Evolutionary conservation across 2,797 vertebrate genomes (phyloP).

Genomic region (Epinephelus malabaricus): DNA sequence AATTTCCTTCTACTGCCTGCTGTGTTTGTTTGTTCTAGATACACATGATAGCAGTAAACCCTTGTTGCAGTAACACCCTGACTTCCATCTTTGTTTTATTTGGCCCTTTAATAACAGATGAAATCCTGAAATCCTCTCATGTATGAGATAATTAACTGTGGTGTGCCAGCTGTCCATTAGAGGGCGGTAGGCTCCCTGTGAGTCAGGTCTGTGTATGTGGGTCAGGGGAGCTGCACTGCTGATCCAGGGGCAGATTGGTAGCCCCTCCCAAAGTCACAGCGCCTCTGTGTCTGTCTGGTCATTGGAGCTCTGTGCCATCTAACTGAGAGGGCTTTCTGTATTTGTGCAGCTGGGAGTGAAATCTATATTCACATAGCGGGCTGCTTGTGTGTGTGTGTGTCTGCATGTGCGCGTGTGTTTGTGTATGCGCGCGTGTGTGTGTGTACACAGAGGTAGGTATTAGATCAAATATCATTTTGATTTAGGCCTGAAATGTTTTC

Average conservation of each 20-base stretch:
- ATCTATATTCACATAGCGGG: slow-evolving; percentile 67
- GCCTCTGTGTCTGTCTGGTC: slow-evolving; percentile 67
- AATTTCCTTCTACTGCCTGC: slow-evolving; percentile 29
- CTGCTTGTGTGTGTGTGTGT: slow-evolving; percentile 15
- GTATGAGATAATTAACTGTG: slow-evolving; percentile 24
- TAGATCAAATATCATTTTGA: slow-evolving; percentile 33
- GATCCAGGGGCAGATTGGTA: slow-evolving; percentile 62
- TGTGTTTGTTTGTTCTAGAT: slow-evolving; percentile 56
- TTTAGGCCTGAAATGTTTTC: slow-evolving; percentile 11
- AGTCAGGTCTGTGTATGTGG: slow-evolving; percentile 69
- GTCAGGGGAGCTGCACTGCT: slow-evolving; percentile 67
- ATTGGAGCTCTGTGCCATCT: slow-evolving; percentile 67
- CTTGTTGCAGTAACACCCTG: slow-evolving; percentile 4
- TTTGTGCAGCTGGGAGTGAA: slow-evolving; percentile 81
- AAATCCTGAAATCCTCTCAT: slow-evolving; percentile 41
- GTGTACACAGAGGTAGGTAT: slow-evolving; percentile 18
- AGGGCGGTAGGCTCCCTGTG: slow-evolving; percentile 62
- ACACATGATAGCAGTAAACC: slow-evolving; percentile 14
- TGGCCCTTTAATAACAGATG: slow-evolving; percentile 18
- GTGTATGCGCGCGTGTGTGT: not conserved
- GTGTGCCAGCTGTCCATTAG: slow-evolving; percentile 53
- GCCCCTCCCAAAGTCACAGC: slow-evolving; percentile 71
- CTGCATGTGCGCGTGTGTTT: not conserved
- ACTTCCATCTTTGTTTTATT: slow-evolving; percentile 41
- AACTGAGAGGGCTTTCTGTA: slow-evolving; percentile 72